These are phyloP conservation scores for Cavia aperea DNA, from an alignment of 2,113 vertebrate genomes.

Conservation along the genomic window DNA sequence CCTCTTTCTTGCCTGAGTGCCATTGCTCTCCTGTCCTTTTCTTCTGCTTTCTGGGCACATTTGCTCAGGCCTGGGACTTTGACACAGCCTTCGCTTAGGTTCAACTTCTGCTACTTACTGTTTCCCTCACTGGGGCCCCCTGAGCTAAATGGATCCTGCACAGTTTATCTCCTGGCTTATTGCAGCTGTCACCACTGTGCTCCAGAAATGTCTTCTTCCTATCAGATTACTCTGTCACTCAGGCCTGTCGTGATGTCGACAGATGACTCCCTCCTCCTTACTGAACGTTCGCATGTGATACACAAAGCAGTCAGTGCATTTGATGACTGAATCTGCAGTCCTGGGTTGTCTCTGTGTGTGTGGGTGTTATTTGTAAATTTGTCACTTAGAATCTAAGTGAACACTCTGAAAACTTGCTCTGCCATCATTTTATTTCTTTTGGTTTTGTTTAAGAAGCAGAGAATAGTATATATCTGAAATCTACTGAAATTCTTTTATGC, in stretches of 20 bases:
- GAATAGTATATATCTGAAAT: conserved; percentile 17
- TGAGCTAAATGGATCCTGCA: conserved; percentile 19
- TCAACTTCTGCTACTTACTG: background rate
- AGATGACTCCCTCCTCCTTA: conserved; percentile 19
- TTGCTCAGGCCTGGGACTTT: conserved; percentile 26
- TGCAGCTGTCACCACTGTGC: conserved; percentile 69
- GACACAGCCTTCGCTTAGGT: background rate
- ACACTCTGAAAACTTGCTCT: conserved; percentile 16
- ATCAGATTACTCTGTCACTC: conserved; percentile 68
- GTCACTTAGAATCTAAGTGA: background rate
- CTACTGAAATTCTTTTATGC: conserved; percentile 18
- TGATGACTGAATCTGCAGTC: background rate
- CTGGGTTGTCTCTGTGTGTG: background rate
- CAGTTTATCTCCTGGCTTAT: conserved; percentile 56
- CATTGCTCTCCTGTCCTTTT: background rate
- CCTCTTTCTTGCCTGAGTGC: background rate
- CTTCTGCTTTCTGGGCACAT: background rate
- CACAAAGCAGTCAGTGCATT: conserved; percentile 49
- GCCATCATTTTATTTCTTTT: conserved; percentile 33
- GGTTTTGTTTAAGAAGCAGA: conserved; percentile 46
- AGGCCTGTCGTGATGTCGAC: conserved; percentile 53
- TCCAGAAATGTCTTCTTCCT: conserved; percentile 66
- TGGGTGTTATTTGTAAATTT: background rate
- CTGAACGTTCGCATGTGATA: conserved; percentile 6
- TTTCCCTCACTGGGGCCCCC: conserved; percentile 31